These are phyloP conservation scores for Acanthosepion lycidas DNA, from an alignment of 2,888 invertebrate species.

Conservation along the genomic window DNA sequence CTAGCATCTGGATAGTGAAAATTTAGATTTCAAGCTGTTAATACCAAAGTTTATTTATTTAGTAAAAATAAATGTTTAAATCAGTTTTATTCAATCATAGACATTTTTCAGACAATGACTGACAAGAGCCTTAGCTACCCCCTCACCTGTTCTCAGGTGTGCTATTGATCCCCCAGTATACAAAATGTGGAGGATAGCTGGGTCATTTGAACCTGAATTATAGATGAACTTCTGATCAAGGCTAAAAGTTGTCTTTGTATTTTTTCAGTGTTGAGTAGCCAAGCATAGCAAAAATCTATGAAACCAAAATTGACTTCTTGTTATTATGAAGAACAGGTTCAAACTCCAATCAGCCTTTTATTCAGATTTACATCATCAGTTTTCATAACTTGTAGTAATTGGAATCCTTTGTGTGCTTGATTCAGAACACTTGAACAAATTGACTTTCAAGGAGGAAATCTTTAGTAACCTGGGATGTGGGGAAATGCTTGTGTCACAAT, in stretches of 20 bases:
- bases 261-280: neutral
- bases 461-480: too few relatives aligned
- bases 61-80: neutral
- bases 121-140: neutral
- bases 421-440: too few relatives aligned
- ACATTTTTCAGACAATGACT: neutral
- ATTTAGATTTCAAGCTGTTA: too few relatives aligned
- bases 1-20: too few relatives aligned
- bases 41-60: neutral
- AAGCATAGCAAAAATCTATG: neutral
- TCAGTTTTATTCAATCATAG: neutral
- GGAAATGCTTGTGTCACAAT: too few relatives aligned
- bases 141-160: neutral
- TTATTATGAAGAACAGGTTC: neutral
- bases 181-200: neutral
- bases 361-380: neutral
- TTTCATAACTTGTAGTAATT: neutral
- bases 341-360: neutral
- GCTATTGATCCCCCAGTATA: neutral
- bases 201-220: neutral
- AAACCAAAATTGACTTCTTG: neutral
- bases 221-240: constrained; percentile 8
- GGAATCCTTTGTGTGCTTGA: too few relatives aligned
- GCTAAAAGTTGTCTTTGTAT: neutral
- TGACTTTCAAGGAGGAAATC: too few relatives aligned